A percentile compares a stretch with the other conserved stretches of the same genome.
Conservation (phyloP, 1,140 invertebrate genomes). For the Lethocerus indicus region DNA sequence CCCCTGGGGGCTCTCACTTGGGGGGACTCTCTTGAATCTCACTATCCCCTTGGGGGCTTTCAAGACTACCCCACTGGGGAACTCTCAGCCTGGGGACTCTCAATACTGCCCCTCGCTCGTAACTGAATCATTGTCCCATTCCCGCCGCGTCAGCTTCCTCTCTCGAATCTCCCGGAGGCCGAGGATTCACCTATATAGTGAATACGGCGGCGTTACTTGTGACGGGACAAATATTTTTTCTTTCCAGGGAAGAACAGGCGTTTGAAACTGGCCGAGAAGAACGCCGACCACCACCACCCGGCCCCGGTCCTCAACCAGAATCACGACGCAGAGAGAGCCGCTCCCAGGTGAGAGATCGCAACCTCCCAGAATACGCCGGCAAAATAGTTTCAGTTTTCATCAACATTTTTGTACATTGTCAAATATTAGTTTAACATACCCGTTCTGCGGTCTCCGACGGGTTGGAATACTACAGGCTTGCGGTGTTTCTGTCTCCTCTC, state of each 20-base stretch:
- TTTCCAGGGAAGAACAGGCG: constrained; percentile 11
- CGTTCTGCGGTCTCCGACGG: no score
- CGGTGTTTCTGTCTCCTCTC: no score
- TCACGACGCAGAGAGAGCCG: constrained; percentile 13
- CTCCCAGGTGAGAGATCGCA: no score
- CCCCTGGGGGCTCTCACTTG: no score
- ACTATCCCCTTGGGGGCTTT: no score
- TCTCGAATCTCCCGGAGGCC: neutral
- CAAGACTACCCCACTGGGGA: neutral
- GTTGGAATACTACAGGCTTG: no score
- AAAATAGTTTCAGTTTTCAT: no score
- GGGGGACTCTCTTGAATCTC: no score
- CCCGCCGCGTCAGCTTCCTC: neutral
- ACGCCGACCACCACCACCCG: neutral
- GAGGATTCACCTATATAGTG: neutral
- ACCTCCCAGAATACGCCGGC: no score
- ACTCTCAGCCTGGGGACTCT: neutral
- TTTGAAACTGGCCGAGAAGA: constrained; percentile 9
- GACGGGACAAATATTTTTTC: neutral
- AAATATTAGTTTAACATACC: no score
- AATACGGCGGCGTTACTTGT: neutral
- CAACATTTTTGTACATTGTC: no score
- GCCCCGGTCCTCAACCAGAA: constrained; percentile 8
- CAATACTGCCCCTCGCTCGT: neutral
- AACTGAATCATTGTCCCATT: neutral